Percentiles rank a stretch among this genome's conserved stretches.
These are phyloP conservation scores for Protophormia terraenovae DNA, from an alignment of 2,888 invertebrate species.

Conservation along the genomic window DNA sequence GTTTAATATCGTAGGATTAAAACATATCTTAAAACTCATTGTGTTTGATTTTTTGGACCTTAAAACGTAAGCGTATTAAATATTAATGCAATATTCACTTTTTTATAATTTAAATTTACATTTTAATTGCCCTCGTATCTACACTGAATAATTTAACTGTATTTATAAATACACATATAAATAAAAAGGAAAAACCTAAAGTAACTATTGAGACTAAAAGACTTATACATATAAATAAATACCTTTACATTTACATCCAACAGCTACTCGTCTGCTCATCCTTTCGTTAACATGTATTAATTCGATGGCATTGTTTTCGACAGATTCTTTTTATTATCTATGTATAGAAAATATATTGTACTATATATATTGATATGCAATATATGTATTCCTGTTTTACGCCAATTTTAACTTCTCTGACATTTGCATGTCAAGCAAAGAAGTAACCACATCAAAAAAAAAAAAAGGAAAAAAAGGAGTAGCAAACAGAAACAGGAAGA, in stretches of 20 bases:
- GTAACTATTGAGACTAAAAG: slow-evolving; percentile 2
- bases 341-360: neutral
- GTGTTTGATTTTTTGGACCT: too few species aligned
- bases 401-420: slow-evolving; percentile 64
- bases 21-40: too few species aligned
- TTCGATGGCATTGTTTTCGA: slow-evolving; percentile 38
- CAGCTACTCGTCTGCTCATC: slow-evolving; percentile 27
- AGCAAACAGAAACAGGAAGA: neutral
- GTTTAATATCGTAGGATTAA: too few species aligned
- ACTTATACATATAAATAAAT: neutral
- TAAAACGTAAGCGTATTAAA: too few species aligned
- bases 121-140: neutral
- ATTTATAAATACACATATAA: neutral
- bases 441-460: slow-evolving; percentile 22
- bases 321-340: slow-evolving; percentile 38
- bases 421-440: slow-evolving; percentile 59
- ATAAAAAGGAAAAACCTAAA: neutral
- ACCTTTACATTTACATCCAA: slow-evolving; percentile 17
- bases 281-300: slow-evolving; percentile 32
- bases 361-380: slow-evolving; percentile 46
- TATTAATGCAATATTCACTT: too few species aligned
- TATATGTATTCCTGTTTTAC: slow-evolving; percentile 58
- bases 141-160: neutral
- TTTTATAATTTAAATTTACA: neutral
- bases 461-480: slow-evolving; percentile 6